Conservation (phyloP, 1,140 invertebrate genomes). For the Drosophila azteca region DNA sequence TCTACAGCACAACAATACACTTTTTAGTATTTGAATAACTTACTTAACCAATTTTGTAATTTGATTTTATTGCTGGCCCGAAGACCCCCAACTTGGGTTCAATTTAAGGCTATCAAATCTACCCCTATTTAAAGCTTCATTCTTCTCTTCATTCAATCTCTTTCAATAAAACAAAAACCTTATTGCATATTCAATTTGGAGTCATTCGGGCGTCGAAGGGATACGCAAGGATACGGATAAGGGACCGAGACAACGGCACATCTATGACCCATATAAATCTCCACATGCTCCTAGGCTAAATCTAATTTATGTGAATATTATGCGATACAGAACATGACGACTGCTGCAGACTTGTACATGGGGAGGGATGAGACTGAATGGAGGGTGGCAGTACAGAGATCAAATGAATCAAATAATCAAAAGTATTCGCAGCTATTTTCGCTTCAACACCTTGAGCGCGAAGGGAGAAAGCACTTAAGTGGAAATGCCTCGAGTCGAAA, state of each 20-base stretch:
- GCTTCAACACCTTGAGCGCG: constrained; percentile 63
- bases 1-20: constrained; percentile 10
- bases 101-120: constrained; percentile 6
- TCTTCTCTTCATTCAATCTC: constrained; percentile 43
- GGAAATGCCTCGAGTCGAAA: constrained; percentile 76
- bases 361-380: not conserved
- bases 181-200: constrained; percentile 56
- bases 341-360: too few species aligned
- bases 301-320: constrained; percentile 79
- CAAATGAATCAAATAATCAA: constrained; percentile 72
- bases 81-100: not conserved
- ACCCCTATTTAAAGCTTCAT: constrained; percentile 30
- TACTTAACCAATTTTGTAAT: constrained; percentile 2
- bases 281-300: constrained; percentile 47
- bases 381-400: constrained; percentile 44
- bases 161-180: constrained; percentile 48
- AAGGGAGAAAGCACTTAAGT: constrained; percentile 71
- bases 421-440: constrained; percentile 72
- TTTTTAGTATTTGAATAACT: constrained; percentile 10
- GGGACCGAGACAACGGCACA: not conserved
- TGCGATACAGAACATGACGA: constrained; percentile 38
- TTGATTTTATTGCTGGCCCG: too few species aligned
- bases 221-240: constrained; percentile 20
- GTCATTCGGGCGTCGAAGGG: not conserved
- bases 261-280: constrained; percentile 51